These are phyloP conservation scores for Taxidea taxus DNA, from an alignment of 2,113 vertebrate species.

Conservation along the genomic window DNA sequence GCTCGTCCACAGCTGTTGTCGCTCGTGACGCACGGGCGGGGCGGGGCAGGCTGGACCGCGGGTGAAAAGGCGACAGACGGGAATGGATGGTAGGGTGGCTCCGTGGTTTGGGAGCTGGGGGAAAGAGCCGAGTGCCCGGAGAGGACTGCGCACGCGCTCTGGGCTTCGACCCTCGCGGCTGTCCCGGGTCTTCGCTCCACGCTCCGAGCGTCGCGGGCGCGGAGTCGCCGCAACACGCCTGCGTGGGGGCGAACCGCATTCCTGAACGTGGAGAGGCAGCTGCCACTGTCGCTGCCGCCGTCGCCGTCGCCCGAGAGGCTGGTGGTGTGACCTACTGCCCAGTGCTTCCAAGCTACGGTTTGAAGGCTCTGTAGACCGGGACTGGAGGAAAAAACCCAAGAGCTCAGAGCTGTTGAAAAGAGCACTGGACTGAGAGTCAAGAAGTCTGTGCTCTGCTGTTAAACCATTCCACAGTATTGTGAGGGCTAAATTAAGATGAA, in stretches of 20 bases:
- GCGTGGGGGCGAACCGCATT: neutral
- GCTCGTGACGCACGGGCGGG: neutral
- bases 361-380: neutral
- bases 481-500: neutral
- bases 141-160: neutral
- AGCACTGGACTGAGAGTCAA: neutral
- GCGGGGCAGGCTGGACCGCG: rapidly evolving
- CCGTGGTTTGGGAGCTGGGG: too few species aligned
- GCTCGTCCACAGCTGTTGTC: neutral
- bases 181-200: too few species aligned
- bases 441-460: neutral
- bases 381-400: neutral
- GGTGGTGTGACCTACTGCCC: neutral
- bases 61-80: too few species aligned
- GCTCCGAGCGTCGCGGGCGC: rapidly evolving
- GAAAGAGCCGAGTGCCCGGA: rapidly evolving
- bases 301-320: rapidly evolving
- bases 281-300: rapidly evolving
- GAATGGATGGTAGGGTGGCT: neutral
- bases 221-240: neutral
- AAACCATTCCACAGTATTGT: neutral
- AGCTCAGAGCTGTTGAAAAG: neutral
- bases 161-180: neutral
- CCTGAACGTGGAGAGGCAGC: rapidly evolving
- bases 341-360: neutral